Base-by-base conservation (phyloP, 2,888 invertebrate genomes). In the Metopia argyrocephala region DNA sequence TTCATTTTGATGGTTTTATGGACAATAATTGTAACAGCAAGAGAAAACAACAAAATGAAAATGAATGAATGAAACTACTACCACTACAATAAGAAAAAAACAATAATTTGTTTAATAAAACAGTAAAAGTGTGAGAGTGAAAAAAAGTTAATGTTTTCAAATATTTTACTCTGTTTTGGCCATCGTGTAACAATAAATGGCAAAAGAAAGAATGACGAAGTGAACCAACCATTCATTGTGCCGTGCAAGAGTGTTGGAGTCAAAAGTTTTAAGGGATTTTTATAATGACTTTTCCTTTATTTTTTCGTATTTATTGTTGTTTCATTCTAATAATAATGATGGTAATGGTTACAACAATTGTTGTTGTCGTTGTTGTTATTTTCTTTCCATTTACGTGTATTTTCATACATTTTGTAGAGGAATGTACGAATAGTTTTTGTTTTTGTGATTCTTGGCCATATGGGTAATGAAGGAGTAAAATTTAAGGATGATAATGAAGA, bases 1-100 rank as follows among this genome's bases (percentile, higher is more conserved):
- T 69, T 59, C 69, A 70, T 76, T 78, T 74, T 56, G 65, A 78
- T 48, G 65, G 65, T 70, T 81, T 79, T 68, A 68, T 68, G 23
- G 61, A 46, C 31, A 28, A 54, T 76, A n/a, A 68, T 66, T 18
- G 27, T 28, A 20, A 54, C 23, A 57, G 21, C 12, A 20, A 38
- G 15, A 75, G 50, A 27, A 23, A 28, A 27, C 12, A 6, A 31
- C 18, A 59, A 38, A 5, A 15, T 38, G n/a, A n/a, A n/a, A n/a
- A n/a, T n/a, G n/a, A n/a, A n/a, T n/a, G n/a, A n/a, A n/a, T n/a
- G n/a, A n/a, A n/a, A n/a, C n/a, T n/a, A n/a, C n/a, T n/a, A n/a
- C n/a, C n/a, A n/a, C n/a, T 38, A 21, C 18, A 20, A 45, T 15
- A 56, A 56, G 18, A 57, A 57, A 57, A 57, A 27, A 27, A 18